A percentile compares a stretch with the other conserved stretches of the same genome.
Conservation (phyloP, 2,113 vertebrate genomes). For the Chaetodon trifascialis region DNA sequence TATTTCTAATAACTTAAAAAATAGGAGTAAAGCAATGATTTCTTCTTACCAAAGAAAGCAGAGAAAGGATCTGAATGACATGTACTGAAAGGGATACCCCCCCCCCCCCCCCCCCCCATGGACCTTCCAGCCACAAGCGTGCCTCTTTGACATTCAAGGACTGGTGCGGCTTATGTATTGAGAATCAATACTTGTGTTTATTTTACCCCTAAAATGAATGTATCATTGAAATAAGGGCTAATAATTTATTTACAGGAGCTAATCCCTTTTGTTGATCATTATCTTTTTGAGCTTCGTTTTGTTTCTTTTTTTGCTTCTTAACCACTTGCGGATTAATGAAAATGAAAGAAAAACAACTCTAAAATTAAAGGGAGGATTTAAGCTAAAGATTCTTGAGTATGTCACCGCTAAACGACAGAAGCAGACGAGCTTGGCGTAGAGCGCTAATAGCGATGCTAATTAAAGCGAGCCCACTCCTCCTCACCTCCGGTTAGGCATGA, state of each 20-base stretch:
- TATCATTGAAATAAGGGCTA: slow-evolving; percentile 6
- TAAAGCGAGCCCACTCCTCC: slow-evolving; percentile 41
- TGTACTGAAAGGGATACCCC: not conserved
- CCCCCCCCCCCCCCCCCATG: no score
- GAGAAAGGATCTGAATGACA: not conserved
- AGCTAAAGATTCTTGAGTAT: not conserved
- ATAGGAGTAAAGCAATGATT: not conserved
- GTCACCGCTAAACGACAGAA: slow-evolving; percentile 8
- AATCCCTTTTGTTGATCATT: slow-evolving; percentile 6
- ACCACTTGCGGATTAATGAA: not conserved
- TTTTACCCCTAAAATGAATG: not conserved
- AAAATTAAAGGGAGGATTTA: not conserved
- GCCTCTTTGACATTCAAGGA: not conserved
- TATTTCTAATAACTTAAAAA: not conserved
- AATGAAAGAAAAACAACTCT: not conserved
- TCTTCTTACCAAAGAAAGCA: not conserved
- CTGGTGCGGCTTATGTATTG: not conserved
- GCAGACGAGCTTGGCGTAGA: not conserved
- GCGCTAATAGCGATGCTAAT: slow-evolving; percentile 58
- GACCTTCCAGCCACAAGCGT: not conserved
- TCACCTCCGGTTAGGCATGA: slow-evolving; percentile 35
- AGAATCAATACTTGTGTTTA: not conserved
- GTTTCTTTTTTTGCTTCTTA: not conserved
- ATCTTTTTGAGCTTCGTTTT: not conserved
- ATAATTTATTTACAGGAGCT: slow-evolving; percentile 1